Evolutionary conservation across 2,888 invertebrate genomes (phyloP).

Genomic region (Acronicta leporina): DNA sequence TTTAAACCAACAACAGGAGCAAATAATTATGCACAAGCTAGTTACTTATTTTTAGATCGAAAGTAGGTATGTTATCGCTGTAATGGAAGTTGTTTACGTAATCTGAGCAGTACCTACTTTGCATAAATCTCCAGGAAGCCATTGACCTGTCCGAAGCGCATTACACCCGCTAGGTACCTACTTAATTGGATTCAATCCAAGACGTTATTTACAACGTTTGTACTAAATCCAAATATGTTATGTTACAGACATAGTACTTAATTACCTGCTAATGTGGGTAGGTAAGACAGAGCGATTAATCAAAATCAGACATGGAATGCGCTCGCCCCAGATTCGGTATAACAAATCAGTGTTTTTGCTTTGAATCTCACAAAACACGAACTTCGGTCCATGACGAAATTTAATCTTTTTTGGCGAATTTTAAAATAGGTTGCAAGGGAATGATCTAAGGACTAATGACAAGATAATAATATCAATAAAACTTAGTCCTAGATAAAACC

Average conservation of each 20-base stretch:
- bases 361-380: constrained; percentile 33
- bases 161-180: constrained; percentile 37
- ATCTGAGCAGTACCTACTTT: constrained; percentile 50
- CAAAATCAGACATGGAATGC: constrained; percentile 45
- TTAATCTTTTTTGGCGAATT: constrained; percentile 50
- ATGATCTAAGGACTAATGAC: too few species aligned
- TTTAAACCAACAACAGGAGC: neutral
- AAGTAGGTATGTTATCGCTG: constrained; percentile 31
- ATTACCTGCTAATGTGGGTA: too few species aligned
- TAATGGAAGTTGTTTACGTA: constrained; percentile 56
- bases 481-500: too few species aligned
- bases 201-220: constrained; percentile 28
- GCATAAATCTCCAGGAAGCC: constrained; percentile 69
- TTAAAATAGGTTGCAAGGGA: constrained; percentile 38
- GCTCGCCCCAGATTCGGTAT: constrained; percentile 42
- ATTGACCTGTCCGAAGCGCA: constrained; percentile 60
- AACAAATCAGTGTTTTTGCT: constrained; percentile 17
- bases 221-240: constrained; percentile 5
- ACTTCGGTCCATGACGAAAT: constrained; percentile 18
- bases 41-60: constrained; percentile 36
- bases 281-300: constrained; percentile 32
- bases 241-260: constrained; percentile 11
- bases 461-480: too few species aligned
- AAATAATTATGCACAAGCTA: constrained; percentile 24
- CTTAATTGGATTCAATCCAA: constrained; percentile 63